Evolutionary conservation across 2,888 invertebrate genomes (phyloP).

Genomic region (Bembecia ichneumoniformis): DNA sequence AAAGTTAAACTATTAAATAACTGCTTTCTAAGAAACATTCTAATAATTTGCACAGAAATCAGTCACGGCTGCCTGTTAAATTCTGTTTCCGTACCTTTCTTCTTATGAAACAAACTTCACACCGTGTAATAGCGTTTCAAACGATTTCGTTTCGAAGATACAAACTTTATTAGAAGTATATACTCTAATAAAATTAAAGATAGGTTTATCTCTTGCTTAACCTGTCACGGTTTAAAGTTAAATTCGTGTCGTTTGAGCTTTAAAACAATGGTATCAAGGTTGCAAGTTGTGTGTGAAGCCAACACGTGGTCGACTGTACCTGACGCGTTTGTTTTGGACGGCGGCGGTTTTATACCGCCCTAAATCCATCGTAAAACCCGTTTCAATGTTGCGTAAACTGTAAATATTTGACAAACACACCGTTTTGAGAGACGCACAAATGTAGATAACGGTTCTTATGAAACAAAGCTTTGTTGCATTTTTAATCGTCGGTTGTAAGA

Average conservation of each 20-base stretch:
- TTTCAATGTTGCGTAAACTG: slow-evolving; percentile 16
- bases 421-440: slow-evolving; percentile 1
- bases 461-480: too few species aligned
- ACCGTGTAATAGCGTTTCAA: too few species aligned
- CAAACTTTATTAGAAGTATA: too few species aligned
- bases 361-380: not conserved
- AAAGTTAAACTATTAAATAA: slow-evolving; percentile 3
- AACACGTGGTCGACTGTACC: not conserved
- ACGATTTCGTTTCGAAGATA: too few species aligned
- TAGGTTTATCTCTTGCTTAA: too few species aligned
- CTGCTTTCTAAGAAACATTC: slow-evolving; percentile 7
- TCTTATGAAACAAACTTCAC: too few species aligned
- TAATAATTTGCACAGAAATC: too few species aligned
- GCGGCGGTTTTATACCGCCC: not conserved
- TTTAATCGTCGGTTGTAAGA: too few species aligned
- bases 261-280: not conserved
- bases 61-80: too few species aligned
- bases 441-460: not conserved
- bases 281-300: not conserved
- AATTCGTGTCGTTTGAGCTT: not conserved
- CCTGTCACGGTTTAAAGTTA: too few species aligned
- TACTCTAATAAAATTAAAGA: too few species aligned
- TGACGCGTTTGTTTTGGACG: not conserved
- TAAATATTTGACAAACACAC: slow-evolving; percentile 15
- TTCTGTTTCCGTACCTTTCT: too few species aligned